A percentile compares a stretch with the other conserved stretches of the same genome.
Conservation (phyloP, 2,888 invertebrate species). For the Tenthredo distinguenda region DNA sequence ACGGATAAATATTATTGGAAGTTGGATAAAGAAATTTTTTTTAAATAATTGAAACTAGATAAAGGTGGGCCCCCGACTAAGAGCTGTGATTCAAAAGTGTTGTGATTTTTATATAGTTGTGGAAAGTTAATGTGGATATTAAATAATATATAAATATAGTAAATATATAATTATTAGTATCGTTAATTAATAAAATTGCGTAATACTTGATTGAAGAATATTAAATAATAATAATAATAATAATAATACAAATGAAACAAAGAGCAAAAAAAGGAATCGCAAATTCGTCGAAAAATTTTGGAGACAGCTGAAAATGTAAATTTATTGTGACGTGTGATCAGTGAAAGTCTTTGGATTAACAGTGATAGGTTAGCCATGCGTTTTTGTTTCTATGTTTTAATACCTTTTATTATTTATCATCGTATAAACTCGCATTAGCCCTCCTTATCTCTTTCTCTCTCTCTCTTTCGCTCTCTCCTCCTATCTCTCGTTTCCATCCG, state of each 20-base stretch:
- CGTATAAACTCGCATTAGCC: background rate
- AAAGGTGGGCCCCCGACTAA: background rate
- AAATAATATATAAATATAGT: background rate
- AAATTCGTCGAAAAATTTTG: background rate
- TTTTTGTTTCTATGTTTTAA: constrained; percentile 24
- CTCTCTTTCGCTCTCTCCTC: background rate
- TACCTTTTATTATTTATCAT: background rate
- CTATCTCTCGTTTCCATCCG: background rate
- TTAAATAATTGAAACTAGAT: constrained; percentile 13
- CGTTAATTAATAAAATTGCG: background rate
- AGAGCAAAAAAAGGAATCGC: background rate
- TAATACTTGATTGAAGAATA: background rate
- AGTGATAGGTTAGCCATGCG: constrained; percentile 46
- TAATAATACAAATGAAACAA: too few relatives aligned
- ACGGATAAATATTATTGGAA: background rate
- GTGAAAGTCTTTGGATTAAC: constrained; percentile 51
- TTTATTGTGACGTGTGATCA: constrained; percentile 45
- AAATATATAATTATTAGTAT: background rate
- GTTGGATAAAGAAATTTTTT: background rate
- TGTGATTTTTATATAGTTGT: constrained; percentile 47
- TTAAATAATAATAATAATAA: background rate
- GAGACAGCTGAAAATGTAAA: constrained; percentile 25
- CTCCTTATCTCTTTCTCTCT: background rate
- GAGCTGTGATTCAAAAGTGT: constrained; percentile 50
- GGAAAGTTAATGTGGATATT: constrained; percentile 27